A percentile compares a stretch with the other conserved stretches of the same genome.
Evolutionary conservation across 2,113 vertebrate species (phyloP).

Genomic region (Lophura nycthemera): DNA sequence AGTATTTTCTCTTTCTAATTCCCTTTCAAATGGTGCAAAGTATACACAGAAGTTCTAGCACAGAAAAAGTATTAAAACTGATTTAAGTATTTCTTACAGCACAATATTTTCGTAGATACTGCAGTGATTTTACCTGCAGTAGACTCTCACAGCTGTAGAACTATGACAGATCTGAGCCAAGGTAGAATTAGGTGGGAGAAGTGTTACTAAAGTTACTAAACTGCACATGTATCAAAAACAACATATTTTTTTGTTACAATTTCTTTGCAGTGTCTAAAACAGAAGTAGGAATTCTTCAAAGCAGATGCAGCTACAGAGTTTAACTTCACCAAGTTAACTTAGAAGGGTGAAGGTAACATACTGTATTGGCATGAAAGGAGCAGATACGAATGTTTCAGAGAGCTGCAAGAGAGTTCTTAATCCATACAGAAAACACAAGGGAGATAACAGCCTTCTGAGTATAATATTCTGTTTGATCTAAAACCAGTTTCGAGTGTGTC

Average conservation of each 20-base stretch:
- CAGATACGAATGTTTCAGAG: background rate
- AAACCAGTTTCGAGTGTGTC: background rate
- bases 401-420: background rate
- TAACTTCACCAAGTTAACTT: background rate
- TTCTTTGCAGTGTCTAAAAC: background rate
- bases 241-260: background rate
- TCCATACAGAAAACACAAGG: background rate
- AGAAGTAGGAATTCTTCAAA: background rate
- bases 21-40: background rate
- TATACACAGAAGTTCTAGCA: background rate
- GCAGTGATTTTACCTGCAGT: background rate
- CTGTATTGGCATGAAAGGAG: background rate
- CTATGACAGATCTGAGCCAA: background rate
- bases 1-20: background rate
- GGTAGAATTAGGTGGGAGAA: background rate
- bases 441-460: background rate
- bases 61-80: background rate
- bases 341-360: background rate
- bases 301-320: background rate
- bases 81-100: background rate
- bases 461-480: background rate
- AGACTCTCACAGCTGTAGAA: background rate
- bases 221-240: fast-evolving
- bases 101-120: background rate
- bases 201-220: background rate